Conservation (phyloP, 2,888 invertebrate genomes). For the Troides aeacus region DNA sequence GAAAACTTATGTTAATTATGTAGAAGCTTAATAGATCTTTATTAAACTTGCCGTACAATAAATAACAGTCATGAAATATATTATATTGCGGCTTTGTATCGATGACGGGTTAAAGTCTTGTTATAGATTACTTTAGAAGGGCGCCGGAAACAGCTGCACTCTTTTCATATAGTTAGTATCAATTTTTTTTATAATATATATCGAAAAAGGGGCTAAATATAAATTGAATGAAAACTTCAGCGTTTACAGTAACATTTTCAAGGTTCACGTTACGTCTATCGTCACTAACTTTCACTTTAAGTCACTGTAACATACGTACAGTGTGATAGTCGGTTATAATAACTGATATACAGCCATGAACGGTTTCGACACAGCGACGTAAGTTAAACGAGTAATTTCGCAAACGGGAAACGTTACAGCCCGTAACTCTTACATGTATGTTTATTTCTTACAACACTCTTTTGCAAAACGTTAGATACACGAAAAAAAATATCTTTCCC, state of each 20-base stretch:
- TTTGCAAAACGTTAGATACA: neutral
- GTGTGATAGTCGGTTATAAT: conserved; percentile 6
- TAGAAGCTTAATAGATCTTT: neutral
- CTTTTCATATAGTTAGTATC: neutral
- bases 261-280: conserved; percentile 14
- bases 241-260: conserved; percentile 12
- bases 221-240: neutral
- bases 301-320: conserved; percentile 7
- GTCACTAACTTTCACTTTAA: conserved; percentile 24
- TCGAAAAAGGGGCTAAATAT: neutral
- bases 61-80: conserved; percentile 42
- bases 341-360: conserved; percentile 12
- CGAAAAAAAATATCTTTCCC: neutral
- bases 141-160: neutral
- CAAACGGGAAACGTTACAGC: conserved; percentile 24
- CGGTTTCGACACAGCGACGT: conserved; percentile 13
- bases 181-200: neutral
- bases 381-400: conserved; percentile 15
- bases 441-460: neutral
- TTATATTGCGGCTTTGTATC: conserved; percentile 44
- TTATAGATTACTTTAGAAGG: conserved; percentile 10
- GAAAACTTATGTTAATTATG: neutral
- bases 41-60: conserved; percentile 37
- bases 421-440: conserved; percentile 13
- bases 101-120: conserved; percentile 29